phyloP scores from a whole-genome alignment of 2,888 invertebrate genomes.

The Nymphalis c-album region DNA sequence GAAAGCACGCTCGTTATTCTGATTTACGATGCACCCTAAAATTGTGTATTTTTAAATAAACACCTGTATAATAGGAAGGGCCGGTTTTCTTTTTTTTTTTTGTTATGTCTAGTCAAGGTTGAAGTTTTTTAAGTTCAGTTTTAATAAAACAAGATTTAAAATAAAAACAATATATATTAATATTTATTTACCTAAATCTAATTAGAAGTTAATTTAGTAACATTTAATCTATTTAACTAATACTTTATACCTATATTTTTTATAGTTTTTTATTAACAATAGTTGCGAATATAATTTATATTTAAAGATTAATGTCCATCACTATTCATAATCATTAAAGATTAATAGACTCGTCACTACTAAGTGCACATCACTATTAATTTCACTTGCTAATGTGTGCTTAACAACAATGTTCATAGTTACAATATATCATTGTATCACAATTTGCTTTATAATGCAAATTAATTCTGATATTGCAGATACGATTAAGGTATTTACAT shows the following conservation, averaged over 20 bases:
- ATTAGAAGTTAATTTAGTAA: background rate
- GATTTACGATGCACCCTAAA: slow-evolving; percentile 68
- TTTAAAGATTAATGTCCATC: slow-evolving; percentile 57
- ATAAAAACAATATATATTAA: no score
- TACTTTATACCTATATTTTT: background rate
- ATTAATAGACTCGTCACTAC: slow-evolving; percentile 63
- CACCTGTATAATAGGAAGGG: slow-evolving; percentile 44
- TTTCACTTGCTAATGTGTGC: slow-evolving; percentile 58
- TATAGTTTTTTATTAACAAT: no score
- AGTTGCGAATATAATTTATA: slow-evolving; percentile 29
- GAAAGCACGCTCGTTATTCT: slow-evolving; percentile 76
- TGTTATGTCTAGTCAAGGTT: background rate
- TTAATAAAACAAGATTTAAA: no score
- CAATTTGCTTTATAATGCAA: slow-evolving; percentile 40
- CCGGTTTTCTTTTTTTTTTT: slow-evolving; percentile 6
- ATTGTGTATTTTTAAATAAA: slow-evolving; percentile 41
- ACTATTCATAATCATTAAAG: slow-evolving; percentile 49
- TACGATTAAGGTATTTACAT: slow-evolving; percentile 36
- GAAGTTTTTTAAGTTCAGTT: no score
- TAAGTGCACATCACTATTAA: slow-evolving; percentile 50
- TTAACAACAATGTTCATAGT: slow-evolving; percentile 45
- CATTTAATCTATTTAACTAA: background rate
- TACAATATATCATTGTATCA: slow-evolving; percentile 43
- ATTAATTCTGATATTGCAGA: slow-evolving; percentile 38
- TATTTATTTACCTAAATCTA: no score